Base-by-base conservation (phyloP, 92 coral and sea anemone genomes). In the Umimayanthus chanpuru region DNA sequence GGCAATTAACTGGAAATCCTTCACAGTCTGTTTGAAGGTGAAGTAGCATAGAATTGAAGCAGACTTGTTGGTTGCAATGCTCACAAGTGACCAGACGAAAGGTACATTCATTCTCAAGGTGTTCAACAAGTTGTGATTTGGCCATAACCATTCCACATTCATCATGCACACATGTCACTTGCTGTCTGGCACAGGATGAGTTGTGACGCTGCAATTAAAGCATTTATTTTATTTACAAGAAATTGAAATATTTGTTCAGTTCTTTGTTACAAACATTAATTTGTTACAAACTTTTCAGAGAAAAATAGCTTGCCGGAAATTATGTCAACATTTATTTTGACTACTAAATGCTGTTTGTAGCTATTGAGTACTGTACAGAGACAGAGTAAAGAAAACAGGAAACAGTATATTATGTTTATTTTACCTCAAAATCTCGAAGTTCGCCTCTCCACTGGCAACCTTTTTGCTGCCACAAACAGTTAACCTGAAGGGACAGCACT, bases 351-450 rank as follows among this genome's bases (percentile, higher is more conserved):
- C n/a, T n/a, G n/a, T n/a, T n/a, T n/a, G n/a, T n/a, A n/a, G n/a
- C n/a, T n/a, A n/a, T n/a, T n/a, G n/a, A n/a, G n/a, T n/a, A n/a
- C n/a, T n/a, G n/a, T n/a, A n/a, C n/a, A n/a, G n/a, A n/a, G n/a
- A n/a, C n/a, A n/a, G n/a, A n/a, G n/a, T n/a, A n/a, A n/a, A n/a
- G n/a, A n/a, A n/a, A n/a, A n/a, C n/a, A n/a, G n/a, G n/a, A n/a
- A n/a, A n/a, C n/a, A n/a, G n/a, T n/a, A n/a, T n/a, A n/a, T n/a
- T n/a, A 41, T 41, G 44, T 9, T 21, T 4, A 11, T 30, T 2
- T 4, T 73, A 80, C 85, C 85, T 80, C 85, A 80, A 80, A 80
- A 18, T 80, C 85, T 29, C 70, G 61, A 43, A 80, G 2, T 56
- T 80, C 70, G 9, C 85, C 85, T 20, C 12, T 56, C 85, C 85